Percentiles rank a stretch among this genome's conserved stretches.
Evolutionary conservation across 2,113 vertebrate species (phyloP).

Genomic region (Megaceryle maxima): DNA sequence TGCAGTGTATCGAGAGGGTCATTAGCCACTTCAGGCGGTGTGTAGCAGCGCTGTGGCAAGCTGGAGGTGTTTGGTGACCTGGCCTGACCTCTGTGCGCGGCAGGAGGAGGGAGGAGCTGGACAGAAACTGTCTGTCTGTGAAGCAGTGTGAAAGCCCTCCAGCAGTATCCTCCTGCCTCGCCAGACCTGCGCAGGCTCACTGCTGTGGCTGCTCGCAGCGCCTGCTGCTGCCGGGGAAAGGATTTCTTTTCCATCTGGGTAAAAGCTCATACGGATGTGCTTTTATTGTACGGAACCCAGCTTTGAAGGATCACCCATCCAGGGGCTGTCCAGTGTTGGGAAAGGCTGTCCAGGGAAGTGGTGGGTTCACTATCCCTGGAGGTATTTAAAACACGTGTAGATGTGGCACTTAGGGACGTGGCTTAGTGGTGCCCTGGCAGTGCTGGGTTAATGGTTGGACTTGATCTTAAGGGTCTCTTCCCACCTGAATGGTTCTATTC

Average conservation of each 20-base stretch:
- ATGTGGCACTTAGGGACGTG: rapidly evolving
- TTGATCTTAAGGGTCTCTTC: not conserved
- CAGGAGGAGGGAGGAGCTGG: not conserved
- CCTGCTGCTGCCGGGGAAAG: not conserved
- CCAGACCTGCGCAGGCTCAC: rapidly evolving
- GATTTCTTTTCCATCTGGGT: not conserved
- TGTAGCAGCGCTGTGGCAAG: rapidly evolving
- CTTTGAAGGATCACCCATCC: not conserved
- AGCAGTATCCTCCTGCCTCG: not conserved
- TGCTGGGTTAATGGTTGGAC: not conserved
- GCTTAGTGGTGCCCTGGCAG: not conserved
- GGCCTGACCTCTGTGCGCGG: not conserved
- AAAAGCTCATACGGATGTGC: not conserved
- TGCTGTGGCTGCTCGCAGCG: not conserved
- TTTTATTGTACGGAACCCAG: not conserved
- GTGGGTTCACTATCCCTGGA: not conserved
- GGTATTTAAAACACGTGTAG: not conserved
- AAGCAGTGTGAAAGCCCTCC: not conserved
- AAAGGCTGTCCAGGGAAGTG: not conserved
- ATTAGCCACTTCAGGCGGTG: not conserved
- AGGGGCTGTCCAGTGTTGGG: not conserved
- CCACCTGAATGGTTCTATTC: not conserved
- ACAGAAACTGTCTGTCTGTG: not conserved
- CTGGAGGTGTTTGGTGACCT: not conserved
- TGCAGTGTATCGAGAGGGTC: not conserved